These are phyloP conservation scores for Resseliella maxima DNA, from an alignment of 2,888 invertebrate species.

Conservation along the genomic window DNA sequence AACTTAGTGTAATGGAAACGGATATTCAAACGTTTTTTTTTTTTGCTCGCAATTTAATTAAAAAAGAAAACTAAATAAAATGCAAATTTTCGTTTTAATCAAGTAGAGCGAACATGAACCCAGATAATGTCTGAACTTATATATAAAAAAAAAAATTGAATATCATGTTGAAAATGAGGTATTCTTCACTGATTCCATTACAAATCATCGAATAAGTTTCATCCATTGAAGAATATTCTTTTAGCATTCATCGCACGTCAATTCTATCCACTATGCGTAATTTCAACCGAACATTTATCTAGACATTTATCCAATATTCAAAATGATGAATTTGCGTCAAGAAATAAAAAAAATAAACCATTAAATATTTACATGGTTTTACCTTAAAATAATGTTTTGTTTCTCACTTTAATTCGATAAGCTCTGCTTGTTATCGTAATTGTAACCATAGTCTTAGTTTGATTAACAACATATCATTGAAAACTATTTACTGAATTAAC, in stretches of 20 bases:
- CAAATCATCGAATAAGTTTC: background rate
- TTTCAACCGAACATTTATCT: background rate
- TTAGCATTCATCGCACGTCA: background rate
- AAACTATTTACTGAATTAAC: background rate
- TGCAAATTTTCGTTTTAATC: conserved; percentile 35
- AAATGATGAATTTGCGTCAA: background rate
- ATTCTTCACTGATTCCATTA: background rate
- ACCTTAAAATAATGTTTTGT: conserved; percentile 5
- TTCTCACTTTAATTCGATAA: background rate
- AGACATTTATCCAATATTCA: background rate
- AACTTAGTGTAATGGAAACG: background rate
- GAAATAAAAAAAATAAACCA: background rate
- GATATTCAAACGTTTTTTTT: background rate
- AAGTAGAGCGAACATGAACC: background rate
- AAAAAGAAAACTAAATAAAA: background rate
- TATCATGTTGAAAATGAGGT: background rate
- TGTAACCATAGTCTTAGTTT: background rate
- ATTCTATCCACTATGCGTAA: background rate
- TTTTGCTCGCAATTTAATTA: background rate
- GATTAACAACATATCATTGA: background rate
- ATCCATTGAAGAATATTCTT: background rate
- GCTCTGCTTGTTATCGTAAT: background rate
- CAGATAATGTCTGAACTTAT: background rate
- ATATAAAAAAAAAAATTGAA: background rate
- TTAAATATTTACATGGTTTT: conserved; percentile 26